Base-by-base conservation (phyloP, 2,797 vertebrate genomes). In the Arctocebus calabarensis region DNA sequence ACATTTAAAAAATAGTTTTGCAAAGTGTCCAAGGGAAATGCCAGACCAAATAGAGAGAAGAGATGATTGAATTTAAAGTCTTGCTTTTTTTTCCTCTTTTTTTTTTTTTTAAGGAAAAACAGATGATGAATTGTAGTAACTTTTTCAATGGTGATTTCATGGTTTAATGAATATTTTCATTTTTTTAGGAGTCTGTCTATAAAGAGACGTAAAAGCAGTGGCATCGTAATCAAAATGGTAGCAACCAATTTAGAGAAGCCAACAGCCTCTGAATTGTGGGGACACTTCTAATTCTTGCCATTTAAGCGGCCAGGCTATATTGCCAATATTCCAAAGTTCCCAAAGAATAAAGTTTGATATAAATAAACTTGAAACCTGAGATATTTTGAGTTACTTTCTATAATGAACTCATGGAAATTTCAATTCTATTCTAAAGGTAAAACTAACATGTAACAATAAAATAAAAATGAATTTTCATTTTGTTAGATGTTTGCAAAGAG, bases 1-100 rank as follows among this genome's bases (percentile, higher is more conserved):
- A 96, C 88, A 94, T 96, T 96, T 93, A 48, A 79, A 97, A 94
- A 94, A 95, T 74, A 34, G 83, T 96, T 94, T 96, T 96, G 75
- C 52, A 92, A 96, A 95, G 87, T 94, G 74, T 96, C 92, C 75
- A 97, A 97, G 83, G 70, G 90, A 94, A 45, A 91, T 92, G 79
- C 81, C 94, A 97, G 94, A 97, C 92, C 73, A 97, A 97, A 95
- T 61, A 95, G 68, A 88, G 40, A 90, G 16, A 95, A 91, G 45
- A 94, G 62, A 95, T 84, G 70, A 95, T 94, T 9, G 52, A 95
- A 23, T 94, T 64, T 84, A 37, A 92, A 94, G 48, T 52, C 48
- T 48, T 52, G 14, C 16, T 13, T 52, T 52, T 52, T 52, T 34
- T 91, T 89, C 74, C 48, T 19, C 66, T 57, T 12, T 29, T 84